A percentile compares a stretch with the other conserved stretches of the same genome.
phyloP scores from a whole-genome alignment of 2,888 invertebrate genomes.

The Apodemia hepburni region DNA sequence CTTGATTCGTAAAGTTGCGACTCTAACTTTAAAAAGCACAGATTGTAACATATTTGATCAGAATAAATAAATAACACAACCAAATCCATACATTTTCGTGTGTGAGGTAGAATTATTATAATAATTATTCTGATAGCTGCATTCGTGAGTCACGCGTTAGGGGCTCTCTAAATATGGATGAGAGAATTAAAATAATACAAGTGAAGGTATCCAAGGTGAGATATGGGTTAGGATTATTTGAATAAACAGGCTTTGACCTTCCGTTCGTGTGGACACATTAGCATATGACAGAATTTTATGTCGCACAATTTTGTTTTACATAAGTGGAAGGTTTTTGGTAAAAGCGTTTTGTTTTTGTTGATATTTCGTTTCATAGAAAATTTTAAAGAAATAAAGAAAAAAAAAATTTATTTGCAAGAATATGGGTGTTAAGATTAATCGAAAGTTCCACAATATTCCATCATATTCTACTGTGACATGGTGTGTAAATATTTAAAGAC shows the following conservation, averaged over 20 bases:
- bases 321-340: slow-evolving; percentile 1
- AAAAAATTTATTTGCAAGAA: no score
- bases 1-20: no score
- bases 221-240: slow-evolving; percentile 55
- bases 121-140: slow-evolving; percentile 37
- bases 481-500: no score
- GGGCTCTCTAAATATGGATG: slow-evolving; percentile 58
- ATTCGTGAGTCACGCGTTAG: slow-evolving; percentile 53
- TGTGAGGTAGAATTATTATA: slow-evolving; percentile 15
- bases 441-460: no score
- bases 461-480: no score
- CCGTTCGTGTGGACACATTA: slow-evolving; percentile 41
- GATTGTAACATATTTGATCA: not conserved
- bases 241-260: slow-evolving; percentile 56
- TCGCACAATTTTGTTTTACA: slow-evolving; percentile 14
- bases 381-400: no score
- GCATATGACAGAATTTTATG: slow-evolving; percentile 37
- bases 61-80: not conserved
- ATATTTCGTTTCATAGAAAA: not conserved
- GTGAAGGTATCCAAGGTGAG: slow-evolving; percentile 43
- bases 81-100: slow-evolving; percentile 3
- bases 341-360: not conserved
- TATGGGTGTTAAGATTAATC: no score
- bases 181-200: slow-evolving; percentile 64
- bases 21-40: no score